Evolutionary conservation across 1,140 invertebrate species (phyloP), one percentile per base, ranked within the genome.

Genomic region (Papilio polytes): DNA sequence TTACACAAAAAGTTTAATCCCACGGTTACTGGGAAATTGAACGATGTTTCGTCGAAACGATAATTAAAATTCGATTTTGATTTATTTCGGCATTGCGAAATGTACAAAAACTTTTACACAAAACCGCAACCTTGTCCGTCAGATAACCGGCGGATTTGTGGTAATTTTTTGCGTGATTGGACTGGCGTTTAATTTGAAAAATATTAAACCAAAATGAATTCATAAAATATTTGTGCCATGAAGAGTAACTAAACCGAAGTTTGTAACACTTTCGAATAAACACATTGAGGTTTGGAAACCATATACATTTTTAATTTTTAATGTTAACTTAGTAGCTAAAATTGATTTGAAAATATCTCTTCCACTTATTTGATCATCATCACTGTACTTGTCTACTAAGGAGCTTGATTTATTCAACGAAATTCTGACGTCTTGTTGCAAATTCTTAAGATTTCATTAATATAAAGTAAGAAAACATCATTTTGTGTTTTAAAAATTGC

Each of bases 121-220:
- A 78, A 78, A 78, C 77, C 77, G 56, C 77, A 59, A 59, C 77
- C 77, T 78, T 78, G 77, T 78, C 56, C 56, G 59, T 78, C 77
- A 78, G 31, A 78, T 63, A 78, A 78, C 77, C 59, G 56, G 10
- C 56, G 77, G 44, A 78, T 53, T 63, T 59, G 36, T 12, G 77
- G 56, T 66, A 41, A 41, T 78, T 78, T 78, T 66, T 78, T 56
- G 76, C 53, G 77, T 78, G 77, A 78, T 63, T 63, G 77, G 36
- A 66, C 15, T 46, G 77, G 77, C 56, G 59, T 46, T 66, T 78
- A 63, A 78, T 78, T 78, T 46, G 18, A 63, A 78, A 78, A 44
- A 78, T 63, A 78, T 44, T 66, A 26, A 44, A 41, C 22, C 31
- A 63, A 78, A 59, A 78, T 36, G 59, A 26, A 63, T 63, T 63